Percentiles rank a stretch among this genome's conserved stretches.
These are phyloP conservation scores for Colaptes auratus DNA, from an alignment of 2,113 vertebrate genomes.

Conservation along the genomic window DNA sequence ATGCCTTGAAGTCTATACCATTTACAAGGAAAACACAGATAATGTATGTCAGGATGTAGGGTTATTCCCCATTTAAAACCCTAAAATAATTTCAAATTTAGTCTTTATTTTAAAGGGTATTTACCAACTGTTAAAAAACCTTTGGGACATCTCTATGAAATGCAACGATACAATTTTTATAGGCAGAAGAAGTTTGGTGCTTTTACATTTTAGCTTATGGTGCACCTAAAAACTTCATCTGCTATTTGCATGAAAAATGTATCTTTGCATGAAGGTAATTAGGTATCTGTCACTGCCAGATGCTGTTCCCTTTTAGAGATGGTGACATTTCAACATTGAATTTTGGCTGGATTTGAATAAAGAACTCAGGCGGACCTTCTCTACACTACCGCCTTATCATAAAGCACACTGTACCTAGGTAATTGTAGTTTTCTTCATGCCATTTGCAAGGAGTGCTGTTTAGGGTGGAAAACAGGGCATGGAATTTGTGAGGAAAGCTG, in stretches of 20 bases:
- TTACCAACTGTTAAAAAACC: neutral
- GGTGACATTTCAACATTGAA: constrained; percentile 30
- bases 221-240: constrained; percentile 2
- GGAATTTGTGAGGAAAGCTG: neutral
- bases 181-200: neutral
- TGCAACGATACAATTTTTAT: neutral
- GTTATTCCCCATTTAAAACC: neutral
- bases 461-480: neutral
- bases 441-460: neutral
- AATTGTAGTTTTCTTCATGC: neutral
- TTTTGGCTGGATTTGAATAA: constrained; percentile 18
- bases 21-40: neutral
- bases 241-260: constrained; percentile 3
- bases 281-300: constrained; percentile 32
- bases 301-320: constrained; percentile 20
- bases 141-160: neutral
- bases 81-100: neutral
- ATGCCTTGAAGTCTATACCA: neutral
- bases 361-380: neutral
- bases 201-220: neutral
- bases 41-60: neutral
- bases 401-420: neutral
- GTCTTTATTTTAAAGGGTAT: neutral
- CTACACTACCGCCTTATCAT: neutral
- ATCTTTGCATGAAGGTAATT: constrained; percentile 28